Evolutionary conservation across 2,797 vertebrate genomes (phyloP).

Genomic region (Chromobotia macracanthus): DNA sequence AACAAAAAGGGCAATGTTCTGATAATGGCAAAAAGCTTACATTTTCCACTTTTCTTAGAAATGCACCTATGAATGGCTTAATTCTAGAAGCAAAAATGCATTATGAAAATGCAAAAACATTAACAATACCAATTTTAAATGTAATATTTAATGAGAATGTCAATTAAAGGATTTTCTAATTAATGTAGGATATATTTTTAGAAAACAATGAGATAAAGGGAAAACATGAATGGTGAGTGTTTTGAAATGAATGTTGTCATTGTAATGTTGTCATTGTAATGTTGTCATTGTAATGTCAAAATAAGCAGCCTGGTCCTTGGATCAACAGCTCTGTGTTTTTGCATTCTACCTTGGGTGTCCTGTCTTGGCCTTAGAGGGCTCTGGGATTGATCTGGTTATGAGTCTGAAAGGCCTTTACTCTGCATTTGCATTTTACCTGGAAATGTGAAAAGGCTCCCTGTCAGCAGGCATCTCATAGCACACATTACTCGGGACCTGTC

Average conservation of each 20-base stretch:
- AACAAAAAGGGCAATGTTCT: no score
- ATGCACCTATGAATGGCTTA: no score
- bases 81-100: no score
- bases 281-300: no score
- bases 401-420: neutral
- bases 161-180: no score
- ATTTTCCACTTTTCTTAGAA: no score
- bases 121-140: no score
- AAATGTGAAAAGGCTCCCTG: constrained; percentile 45
- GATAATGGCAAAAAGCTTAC: no score
- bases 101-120: no score
- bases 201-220: neutral
- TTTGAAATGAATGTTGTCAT: neutral
- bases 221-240: neutral
- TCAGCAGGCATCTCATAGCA: constrained; percentile 70
- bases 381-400: neutral
- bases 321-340: neutral
- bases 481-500: constrained; percentile 68
- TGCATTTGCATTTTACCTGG: neutral
- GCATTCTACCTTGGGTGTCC: neutral
- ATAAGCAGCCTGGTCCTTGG: no score
- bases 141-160: no score
- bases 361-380: neutral
- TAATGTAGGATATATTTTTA: no score
- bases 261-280: neutral